A percentile compares a stretch with the other conserved stretches of the same genome.
Evolutionary conservation across 2,888 invertebrate genomes (phyloP).

Genomic region (Sericinus montela): DNA sequence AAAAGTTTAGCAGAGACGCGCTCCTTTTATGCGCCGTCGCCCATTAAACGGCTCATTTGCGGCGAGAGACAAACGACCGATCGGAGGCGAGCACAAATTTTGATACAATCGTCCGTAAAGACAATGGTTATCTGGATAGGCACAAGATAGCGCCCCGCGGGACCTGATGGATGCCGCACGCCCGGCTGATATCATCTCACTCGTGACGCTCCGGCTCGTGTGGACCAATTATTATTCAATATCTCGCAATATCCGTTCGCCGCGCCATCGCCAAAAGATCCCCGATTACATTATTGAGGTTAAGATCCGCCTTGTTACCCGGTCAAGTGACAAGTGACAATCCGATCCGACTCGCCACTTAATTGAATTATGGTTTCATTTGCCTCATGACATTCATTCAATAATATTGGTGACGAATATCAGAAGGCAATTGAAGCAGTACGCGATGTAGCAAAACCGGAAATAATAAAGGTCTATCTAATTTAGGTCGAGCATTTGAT

Average conservation of each 20-base stretch:
- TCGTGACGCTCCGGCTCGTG: constrained; percentile 60
- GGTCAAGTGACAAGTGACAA: constrained; percentile 61
- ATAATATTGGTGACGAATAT: constrained; percentile 8
- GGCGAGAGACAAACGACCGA: constrained; percentile 71
- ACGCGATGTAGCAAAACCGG: neutral
- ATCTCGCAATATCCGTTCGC: constrained; percentile 42
- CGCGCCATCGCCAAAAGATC: constrained; percentile 29
- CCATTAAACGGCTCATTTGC: constrained; percentile 72
- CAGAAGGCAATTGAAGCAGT: neutral
- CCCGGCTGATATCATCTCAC: constrained; percentile 64
- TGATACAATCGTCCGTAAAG: constrained; percentile 61
- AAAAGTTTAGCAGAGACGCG: constrained; percentile 58
- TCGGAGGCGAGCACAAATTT: constrained; percentile 71
- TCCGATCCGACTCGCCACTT: constrained; percentile 42
- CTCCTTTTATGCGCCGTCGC: constrained; percentile 59
- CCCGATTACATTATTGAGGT: constrained; percentile 53
- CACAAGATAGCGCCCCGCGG: constrained; percentile 50
- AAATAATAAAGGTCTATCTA: constrained; percentile 21
- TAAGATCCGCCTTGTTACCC: constrained; percentile 51
- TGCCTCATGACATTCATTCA: constrained; percentile 40
- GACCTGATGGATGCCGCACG: constrained; percentile 75
- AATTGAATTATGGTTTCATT: constrained; percentile 62
- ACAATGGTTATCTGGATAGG: constrained; percentile 47
- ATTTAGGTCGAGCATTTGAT: constrained; percentile 43
- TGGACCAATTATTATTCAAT: constrained; percentile 78